Evolutionary conservation across 2,888 invertebrate genomes (phyloP).

Genomic region (Cyaniris semiargus): DNA sequence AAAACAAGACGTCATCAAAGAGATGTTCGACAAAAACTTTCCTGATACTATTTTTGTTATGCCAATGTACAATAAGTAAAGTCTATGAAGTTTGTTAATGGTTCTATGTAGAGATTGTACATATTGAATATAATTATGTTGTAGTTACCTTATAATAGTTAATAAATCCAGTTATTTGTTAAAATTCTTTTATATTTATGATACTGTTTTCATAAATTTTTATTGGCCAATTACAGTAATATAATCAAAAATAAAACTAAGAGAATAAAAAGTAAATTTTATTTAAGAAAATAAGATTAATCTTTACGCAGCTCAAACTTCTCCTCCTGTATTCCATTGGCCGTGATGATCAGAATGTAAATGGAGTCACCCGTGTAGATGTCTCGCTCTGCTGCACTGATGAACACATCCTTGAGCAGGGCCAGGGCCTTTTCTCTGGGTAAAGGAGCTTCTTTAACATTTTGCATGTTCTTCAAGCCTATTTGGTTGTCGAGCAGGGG

Average conservation of each 20-base stretch:
- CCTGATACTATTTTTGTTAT: constrained; percentile 77
- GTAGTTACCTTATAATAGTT: constrained; percentile 65
- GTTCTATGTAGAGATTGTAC: constrained; percentile 44
- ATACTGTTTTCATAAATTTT: constrained; percentile 8
- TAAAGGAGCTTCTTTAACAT: constrained; percentile 82
- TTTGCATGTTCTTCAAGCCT: constrained; percentile 92
- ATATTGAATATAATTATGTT: constrained; percentile 61
- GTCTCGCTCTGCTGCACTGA: constrained; percentile 98
- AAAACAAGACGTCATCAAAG: constrained; percentile 64
- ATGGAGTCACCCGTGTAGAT: constrained; percentile 98
- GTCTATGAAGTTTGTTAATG: constrained; percentile 54
- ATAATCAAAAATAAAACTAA: constrained; percentile 41
- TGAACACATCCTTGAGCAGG: constrained; percentile 96
- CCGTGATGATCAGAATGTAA: constrained; percentile 91
- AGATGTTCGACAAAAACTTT: constrained; percentile 75
- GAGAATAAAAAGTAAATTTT: constrained; percentile 44
- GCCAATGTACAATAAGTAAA: constrained; percentile 77
- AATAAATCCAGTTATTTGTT: constrained; percentile 71
- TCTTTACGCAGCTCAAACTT: constrained; percentile 92
- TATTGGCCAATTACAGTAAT: neutral
- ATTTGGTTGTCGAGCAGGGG: constrained; percentile 98
- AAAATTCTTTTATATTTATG: constrained; percentile 42
- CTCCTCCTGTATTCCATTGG: constrained; percentile 88
- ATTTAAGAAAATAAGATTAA: constrained; percentile 77
- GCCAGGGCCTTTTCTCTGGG: constrained; percentile 90